A percentile compares a stretch with the other conserved stretches of the same genome.
Conservation (phyloP, 2,113 vertebrate species). For the Oceanodroma tethys region DNA sequence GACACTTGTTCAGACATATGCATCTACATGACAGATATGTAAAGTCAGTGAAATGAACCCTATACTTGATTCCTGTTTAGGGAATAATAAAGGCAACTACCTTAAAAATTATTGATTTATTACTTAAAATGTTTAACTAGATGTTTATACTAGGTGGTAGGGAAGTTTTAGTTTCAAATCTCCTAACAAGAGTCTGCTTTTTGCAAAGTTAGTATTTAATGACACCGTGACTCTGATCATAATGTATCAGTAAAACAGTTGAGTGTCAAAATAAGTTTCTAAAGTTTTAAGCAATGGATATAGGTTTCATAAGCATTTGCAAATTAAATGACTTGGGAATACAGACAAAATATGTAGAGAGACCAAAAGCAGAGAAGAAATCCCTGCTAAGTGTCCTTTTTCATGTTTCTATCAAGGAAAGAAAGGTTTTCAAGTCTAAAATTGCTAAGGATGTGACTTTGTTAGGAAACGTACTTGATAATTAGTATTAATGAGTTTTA, state of each 20-base stretch:
- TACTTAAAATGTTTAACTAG: not conserved
- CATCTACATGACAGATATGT: rapidly evolving
- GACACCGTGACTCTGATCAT: not conserved
- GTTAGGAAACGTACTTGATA: not conserved
- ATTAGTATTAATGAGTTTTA: not conserved
- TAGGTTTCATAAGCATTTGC: not conserved
- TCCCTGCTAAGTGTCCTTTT: not conserved
- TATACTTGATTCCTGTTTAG: not conserved
- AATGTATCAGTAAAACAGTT: not conserved
- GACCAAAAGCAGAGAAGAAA: not conserved
- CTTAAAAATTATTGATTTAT: not conserved
- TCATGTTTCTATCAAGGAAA: not conserved
- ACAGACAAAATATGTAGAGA: not conserved
- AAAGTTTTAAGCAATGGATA: not conserved
- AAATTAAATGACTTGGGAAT: not conserved
- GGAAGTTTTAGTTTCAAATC: not conserved
- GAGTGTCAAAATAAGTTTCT: not conserved
- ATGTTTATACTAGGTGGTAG: not conserved
- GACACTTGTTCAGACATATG: not conserved
- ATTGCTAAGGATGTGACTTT: not conserved
- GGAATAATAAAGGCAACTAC: not conserved
- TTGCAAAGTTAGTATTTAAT: not conserved
- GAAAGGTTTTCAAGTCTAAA: not conserved
- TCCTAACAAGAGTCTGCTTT: not conserved
- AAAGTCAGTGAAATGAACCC: not conserved